Percentiles rank a stretch among this genome's conserved stretches.
These are phyloP conservation scores for Halichoeres trimaculatus DNA, from an alignment of 2,113 vertebrate species.

Conservation along the genomic window DNA sequence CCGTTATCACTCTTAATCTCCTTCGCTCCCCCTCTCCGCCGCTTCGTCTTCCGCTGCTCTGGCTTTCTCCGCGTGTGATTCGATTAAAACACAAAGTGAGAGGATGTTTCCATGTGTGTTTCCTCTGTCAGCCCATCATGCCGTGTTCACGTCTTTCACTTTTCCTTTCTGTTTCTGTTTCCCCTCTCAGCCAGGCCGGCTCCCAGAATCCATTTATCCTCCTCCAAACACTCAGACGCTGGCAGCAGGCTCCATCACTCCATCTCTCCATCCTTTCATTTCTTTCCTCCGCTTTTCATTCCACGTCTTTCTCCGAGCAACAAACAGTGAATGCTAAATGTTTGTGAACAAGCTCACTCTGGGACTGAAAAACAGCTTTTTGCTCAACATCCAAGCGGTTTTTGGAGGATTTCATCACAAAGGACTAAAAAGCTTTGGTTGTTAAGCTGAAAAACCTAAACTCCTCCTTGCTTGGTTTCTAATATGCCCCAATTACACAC, in stretches of 20 bases:
- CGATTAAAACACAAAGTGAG: constrained; percentile 21
- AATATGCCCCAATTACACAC: constrained; percentile 5
- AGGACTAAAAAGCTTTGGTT: no score
- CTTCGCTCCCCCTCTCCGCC: constrained; percentile 11
- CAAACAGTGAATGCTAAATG: constrained; percentile 29
- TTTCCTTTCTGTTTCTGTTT: constrained; percentile 19
- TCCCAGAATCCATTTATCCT: constrained; percentile 4
- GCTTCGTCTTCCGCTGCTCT: constrained; percentile 26
- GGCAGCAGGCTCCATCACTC: constrained; percentile 18
- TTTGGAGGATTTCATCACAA: not conserved
- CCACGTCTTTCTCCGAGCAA: constrained; percentile 5
- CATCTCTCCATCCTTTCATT: not conserved
- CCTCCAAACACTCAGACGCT: constrained; percentile 25
- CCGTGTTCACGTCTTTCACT: constrained; percentile 10
- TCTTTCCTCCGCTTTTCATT: constrained; percentile 7
- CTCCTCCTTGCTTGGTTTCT: not conserved
- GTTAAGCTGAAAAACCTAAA: not conserved
- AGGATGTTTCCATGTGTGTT: constrained; percentile 11
- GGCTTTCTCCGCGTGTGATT: constrained; percentile 40
- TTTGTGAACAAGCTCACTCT: not conserved
- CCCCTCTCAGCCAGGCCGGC: constrained; percentile 7
- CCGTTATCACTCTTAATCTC: constrained; percentile 57
- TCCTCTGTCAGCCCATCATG: not conserved
- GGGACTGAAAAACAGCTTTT: not conserved
- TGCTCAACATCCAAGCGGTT: not conserved